Base-by-base conservation (phyloP, 2,888 invertebrate genomes). In the Lithosia quadra region DNA sequence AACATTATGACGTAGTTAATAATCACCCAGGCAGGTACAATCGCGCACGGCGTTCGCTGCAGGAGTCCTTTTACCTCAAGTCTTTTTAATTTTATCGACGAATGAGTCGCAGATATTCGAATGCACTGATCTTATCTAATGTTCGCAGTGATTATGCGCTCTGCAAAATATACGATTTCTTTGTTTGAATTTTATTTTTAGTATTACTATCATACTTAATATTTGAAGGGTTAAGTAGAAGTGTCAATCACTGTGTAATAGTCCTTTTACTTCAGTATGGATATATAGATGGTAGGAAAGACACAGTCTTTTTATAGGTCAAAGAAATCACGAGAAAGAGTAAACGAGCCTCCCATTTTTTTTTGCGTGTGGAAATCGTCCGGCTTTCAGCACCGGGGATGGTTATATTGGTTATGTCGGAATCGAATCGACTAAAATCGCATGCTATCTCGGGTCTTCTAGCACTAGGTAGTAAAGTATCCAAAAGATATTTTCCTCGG, bases 141-240 rank as follows among this genome's bases (percentile, higher is more conserved):
- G 76, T 84, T 83, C 78, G 76, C 82, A 74, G 88, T 92, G 92
- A 92, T 89, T 87, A 83, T 90, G 92, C 91, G 83, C 87, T 91
- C 90, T 86, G 34, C 64, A 71, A 61, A 71, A 67, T 67, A 67
- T 56, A 66, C 49, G 43, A 24, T 24, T 2, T 9, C 49, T 49
- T 63, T 65, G 63, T 55, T 61, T 33, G 22, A 13, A 13, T 36
- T 33, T 65, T 65, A 63, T 65, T 63, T 65, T 69, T 64, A 61
- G 18, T 39, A 22, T 34, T 63, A 33, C 9, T 18, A 9, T 33
- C 15, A 56, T 18, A 36, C 24, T 28, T 55, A 18, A 34, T 56
- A 8, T 28, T 53, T 21, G 5, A 28, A 33, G 60, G 34, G 5
- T 53, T 34, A 63, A 34, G 55, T 36, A 36, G 11, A 22, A 9